Percentiles rank a stretch among this genome's conserved stretches.
phyloP scores from a whole-genome alignment of 2,888 invertebrate species.

The Drosophila birchii region DNA sequence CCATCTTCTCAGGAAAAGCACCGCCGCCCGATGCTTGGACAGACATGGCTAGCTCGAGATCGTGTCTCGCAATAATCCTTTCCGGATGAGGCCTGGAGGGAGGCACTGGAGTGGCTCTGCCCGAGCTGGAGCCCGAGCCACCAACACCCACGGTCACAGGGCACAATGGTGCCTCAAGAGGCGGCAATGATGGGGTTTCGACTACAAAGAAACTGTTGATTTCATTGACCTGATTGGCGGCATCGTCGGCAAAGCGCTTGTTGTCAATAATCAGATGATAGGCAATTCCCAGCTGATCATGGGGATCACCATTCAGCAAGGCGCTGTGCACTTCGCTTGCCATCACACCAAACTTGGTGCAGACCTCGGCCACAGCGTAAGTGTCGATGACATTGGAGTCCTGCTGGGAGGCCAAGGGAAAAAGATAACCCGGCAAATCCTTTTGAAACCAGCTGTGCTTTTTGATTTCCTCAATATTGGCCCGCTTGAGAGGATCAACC shows the following conservation, averaged over 20 bases:
- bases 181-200: slow-evolving; percentile 91
- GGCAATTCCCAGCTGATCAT: slow-evolving; percentile 98
- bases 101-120: slow-evolving; percentile 76
- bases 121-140: slow-evolving; percentile 72
- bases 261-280: slow-evolving; percentile 99
- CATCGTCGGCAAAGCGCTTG: slow-evolving; percentile 97
- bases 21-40: slow-evolving; percentile 81
- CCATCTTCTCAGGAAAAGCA: slow-evolving; percentile 83
- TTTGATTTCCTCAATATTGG: slow-evolving; percentile 98
- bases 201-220: slow-evolving; percentile 98
- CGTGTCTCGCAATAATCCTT: slow-evolving; percentile 91
- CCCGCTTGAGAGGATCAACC: slow-evolving; percentile 99
- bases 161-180: slow-evolving; percentile 51
- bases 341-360: slow-evolving; percentile 96
- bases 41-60: slow-evolving; percentile 85
- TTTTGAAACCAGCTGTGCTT: slow-evolving; percentile 99
- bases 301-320: slow-evolving; percentile 96
- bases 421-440: slow-evolving; percentile 97
- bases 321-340: slow-evolving; percentile 98
- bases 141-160: slow-evolving; percentile 83
- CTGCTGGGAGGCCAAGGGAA: slow-evolving; percentile 97
- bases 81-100: slow-evolving; percentile 92
- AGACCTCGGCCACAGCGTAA: slow-evolving; percentile 96
- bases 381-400: slow-evolving; percentile 99
- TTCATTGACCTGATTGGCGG: slow-evolving; percentile 91